Conservation (phyloP, 2,113 vertebrate genomes). For the Erythrocercus mccallii region DNA sequence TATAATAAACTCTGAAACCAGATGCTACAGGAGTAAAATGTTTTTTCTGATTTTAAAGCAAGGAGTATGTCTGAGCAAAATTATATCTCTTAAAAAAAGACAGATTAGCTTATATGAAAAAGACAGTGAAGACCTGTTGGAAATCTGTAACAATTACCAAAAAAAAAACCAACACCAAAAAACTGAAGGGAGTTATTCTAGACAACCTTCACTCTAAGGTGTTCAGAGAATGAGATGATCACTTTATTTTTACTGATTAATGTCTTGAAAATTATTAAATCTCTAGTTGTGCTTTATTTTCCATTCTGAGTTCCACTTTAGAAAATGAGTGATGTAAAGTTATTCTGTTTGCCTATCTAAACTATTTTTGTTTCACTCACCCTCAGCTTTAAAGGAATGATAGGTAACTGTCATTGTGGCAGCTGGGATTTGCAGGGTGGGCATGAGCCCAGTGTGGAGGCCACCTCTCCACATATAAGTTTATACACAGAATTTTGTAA, state of each 20-base stretch:
- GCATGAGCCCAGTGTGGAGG: not conserved
- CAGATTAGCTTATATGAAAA: not conserved
- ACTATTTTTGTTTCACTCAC: not conserved
- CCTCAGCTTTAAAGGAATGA: not conserved
- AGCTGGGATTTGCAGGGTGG: not conserved
- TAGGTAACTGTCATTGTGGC: not conserved
- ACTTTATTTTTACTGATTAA: not conserved
- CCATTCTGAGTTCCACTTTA: not conserved
- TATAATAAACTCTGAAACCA: constrained; percentile 5
- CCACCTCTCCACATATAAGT: not conserved
- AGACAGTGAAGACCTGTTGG: not conserved
- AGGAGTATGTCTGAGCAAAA: not conserved
- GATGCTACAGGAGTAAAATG: not conserved
- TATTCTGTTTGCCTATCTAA: not conserved
- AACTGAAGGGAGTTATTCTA: not conserved
- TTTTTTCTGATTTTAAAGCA: not conserved
- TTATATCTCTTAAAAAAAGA: not conserved
- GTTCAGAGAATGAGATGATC: not conserved
- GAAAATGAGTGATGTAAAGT: not conserved
- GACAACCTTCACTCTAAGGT: not conserved
- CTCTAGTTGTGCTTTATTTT: not conserved
- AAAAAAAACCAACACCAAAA: not conserved
- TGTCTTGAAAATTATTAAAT: not conserved
- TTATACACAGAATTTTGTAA: not conserved
- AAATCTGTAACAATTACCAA: not conserved